phyloP scores from a whole-genome alignment of 2,797 vertebrate species.

The Gymnocypris eckloni region DNA sequence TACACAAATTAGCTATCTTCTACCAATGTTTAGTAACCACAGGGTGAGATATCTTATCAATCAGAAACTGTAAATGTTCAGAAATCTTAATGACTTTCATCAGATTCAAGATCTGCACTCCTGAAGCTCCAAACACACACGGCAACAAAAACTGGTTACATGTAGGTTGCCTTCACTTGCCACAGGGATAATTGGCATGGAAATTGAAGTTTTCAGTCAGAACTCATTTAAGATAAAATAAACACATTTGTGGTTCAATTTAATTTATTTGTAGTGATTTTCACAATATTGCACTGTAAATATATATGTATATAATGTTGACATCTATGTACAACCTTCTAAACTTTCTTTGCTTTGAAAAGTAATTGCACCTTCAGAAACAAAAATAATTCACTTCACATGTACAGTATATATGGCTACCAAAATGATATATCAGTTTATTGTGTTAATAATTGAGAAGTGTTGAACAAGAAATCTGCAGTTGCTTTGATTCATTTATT shows the following conservation, averaged over 20 bases:
- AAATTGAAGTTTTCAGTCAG: not conserved
- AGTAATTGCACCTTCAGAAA: not conserved
- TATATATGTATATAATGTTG: too few species aligned
- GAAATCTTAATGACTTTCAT: constrained; percentile 6
- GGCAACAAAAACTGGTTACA: not conserved
- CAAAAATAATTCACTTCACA: not conserved
- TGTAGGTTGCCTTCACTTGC: not conserved
- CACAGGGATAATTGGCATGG: not conserved
- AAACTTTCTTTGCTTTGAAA: not conserved
- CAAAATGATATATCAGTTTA: not conserved
- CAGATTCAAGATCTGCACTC: not conserved
- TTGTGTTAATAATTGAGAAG: not conserved
- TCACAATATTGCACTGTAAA: not conserved
- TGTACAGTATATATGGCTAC: not conserved
- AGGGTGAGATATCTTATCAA: constrained; percentile 30
- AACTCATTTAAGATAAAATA: not conserved
- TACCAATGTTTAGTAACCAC: not conserved
- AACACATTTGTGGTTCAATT: not conserved
- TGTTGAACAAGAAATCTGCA: not conserved
- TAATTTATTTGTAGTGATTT: not conserved
- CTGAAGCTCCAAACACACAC: not conserved
- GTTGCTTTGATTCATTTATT: not conserved
- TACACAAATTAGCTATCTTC: constrained; percentile 18
- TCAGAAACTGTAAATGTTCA: constrained; percentile 16
- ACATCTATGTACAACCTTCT: not conserved